Base-by-base conservation (phyloP, 2,113 vertebrate genomes). In the Larimichthys crocea region DNA sequence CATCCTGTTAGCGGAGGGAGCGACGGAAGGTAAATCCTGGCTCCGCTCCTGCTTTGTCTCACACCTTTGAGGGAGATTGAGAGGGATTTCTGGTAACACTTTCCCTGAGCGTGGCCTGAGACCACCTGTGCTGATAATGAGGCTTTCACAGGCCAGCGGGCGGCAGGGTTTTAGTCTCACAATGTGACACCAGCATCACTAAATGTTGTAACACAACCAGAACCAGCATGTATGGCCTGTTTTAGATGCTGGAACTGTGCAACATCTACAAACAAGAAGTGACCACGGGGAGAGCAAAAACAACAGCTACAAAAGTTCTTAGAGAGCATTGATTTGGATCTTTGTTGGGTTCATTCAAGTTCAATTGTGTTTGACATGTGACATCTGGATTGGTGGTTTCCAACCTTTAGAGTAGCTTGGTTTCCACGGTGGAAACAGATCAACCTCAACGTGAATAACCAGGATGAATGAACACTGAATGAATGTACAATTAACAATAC, bases 1-100 rank as follows among this genome's bases (percentile, higher is more conserved):
- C 86, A 85, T 91, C 88, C 83, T 91, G 80, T 79, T 74, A 80
- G 52, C 82, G 52, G 76, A 40, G 60, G 73, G 62, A 71, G 82
- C 20, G 65, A 70, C 5, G 59, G 59, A 77, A 31, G 65, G 5
- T 74, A 59, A 89, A 86, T 85, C 83, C 67, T 70, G 56, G 76
- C 79, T 60, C 26, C 0, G 15, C 55, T 60, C 79, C 71, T 82
- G 74, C 74, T 90, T 85, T 83, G 61, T 84, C 74, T 84, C 69
- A 82, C 87, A 88, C 76, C 79, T 87, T 35, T 3, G 6, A 57
- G 48, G 16, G 52, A 78, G 62, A 82, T 66, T 14, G 49, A 48
- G 64, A 26, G 69, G 67, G 76, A 79, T 92, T 85, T 79, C 59
- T 80, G 61, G 74, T 65, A 79, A 60, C 71, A 73, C 76, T 69